Evolutionary conservation across 2,888 invertebrate species (phyloP), one percentile per base, ranked within the genome.

Genomic region (Xylocampa areola): DNA sequence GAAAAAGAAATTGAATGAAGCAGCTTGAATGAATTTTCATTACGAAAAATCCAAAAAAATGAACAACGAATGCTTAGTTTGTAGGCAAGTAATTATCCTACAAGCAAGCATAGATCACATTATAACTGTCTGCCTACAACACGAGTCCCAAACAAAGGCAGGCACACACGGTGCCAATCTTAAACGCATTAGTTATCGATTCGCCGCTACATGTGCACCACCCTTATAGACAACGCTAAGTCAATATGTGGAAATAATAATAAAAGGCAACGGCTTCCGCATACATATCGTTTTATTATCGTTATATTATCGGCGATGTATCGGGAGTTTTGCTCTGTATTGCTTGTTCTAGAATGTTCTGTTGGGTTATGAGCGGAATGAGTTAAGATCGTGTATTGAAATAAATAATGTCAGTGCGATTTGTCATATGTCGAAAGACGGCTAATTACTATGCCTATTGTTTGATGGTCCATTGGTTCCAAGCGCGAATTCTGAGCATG

Each of bases 161-260:
- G 5, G 43, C 55, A 21, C 66, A 70, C 66, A 43, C 66, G 66
- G 50, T 41, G 47, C 55, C 68, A 62, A 73, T 73, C 66, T 58
- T 76, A 73, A 57, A 66, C 62, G 45, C 73, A 73, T 73, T 76
- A 76, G 73, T 70, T 50, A 76, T 76, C 76, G 73, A 73, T 69
- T 73, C 60, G 48, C 51, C 50, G 41, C 39, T 64, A 68, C 72
- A 71, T 71, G 72, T 67, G 67, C 67, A 59, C 52, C 49, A 17
- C 47, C 35, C 60, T 53, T 77, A 87, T 84, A 89, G 89, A 88
- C 90, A 88, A 85, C 85, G 89, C 85, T 85, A 87, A 90, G 89
- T 91, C 91, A 90, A 92, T 93, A 93, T 92, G 93, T 88, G 91
- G 92, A 89, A 89, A 92, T 91, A 91, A 94, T 91, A 91, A 91